Base-by-base conservation (phyloP, 2,113 vertebrate species). In the Notarius lentiginosus region DNA sequence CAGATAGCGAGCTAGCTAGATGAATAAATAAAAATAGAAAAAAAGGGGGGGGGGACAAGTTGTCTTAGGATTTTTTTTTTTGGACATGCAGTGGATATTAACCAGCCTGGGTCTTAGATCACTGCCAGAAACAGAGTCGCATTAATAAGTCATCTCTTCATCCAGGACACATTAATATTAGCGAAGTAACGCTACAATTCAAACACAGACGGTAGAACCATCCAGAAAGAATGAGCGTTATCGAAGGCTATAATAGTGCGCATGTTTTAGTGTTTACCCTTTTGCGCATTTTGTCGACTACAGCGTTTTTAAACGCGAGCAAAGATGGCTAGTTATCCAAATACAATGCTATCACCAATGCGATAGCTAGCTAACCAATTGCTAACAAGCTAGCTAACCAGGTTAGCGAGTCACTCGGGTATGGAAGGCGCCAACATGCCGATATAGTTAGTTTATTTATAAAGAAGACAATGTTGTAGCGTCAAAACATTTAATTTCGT, bases 341-440 rank as follows among this genome's bases (percentile, higher is more conserved):
- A 55, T 86, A 86, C 84, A 85, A 76, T 76, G 73, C 72, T 24
- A 22, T 65, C 7, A 65, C 56, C 66, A 77, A 41, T 79, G 75
- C 73, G 53, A 68, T 81, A 65, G 66, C n/a, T 4, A 73, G 84
- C 49, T 83, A 60, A 83, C 84, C 87, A 51, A 51, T 41, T 49
- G 60, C 73, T 70, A 87, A 83, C 18, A 6, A 41, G 47, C 8
- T 65, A 87, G 68, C 81, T 56, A 76, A 58, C 60, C 65, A 58
- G 30, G 58, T 77, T 51, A 63, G 55, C 70, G n/a, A 49, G 14
- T 53, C 47, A 30, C 11, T 12, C 82, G 5, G 2, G 5, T 30
- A 22, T 22, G 27, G 10, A 60, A 34, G 7, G 27, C 55, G 17
- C 27, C 10, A 80, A 41, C 17, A 22, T 30, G 15, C 9, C 6